phyloP scores from a whole-genome alignment of 2,888 invertebrate genomes.

The Sclerodermus sp. region DNA sequence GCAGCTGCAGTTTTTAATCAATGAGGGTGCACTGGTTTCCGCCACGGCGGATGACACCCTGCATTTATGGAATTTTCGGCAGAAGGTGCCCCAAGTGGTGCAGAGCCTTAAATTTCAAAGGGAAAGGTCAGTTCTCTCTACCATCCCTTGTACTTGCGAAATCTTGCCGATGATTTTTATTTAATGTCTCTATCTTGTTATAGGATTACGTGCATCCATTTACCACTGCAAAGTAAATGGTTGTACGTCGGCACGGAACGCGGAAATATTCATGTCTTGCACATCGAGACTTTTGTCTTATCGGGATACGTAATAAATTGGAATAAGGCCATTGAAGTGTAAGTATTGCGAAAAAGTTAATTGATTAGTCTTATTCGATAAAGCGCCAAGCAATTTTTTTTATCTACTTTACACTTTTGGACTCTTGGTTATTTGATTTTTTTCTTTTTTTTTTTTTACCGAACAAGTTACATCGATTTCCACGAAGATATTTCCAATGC shows the following conservation, averaged over 20 bases:
- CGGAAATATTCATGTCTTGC: slow-evolving; percentile 96
- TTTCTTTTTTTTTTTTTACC: too few relatives aligned
- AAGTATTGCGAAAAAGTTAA: slow-evolving; percentile 61
- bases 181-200: slow-evolving; percentile 19
- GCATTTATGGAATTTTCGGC: slow-evolving; percentile 96
- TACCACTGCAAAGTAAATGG: slow-evolving; percentile 98
- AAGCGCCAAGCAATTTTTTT: too few relatives aligned
- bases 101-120: slow-evolving; percentile 97
- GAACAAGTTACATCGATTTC: too few relatives aligned
- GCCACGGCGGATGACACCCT: slow-evolving; percentile 95
- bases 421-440: too few relatives aligned
- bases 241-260: slow-evolving; percentile 96
- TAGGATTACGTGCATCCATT: slow-evolving; percentile 92
- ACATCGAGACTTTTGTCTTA: slow-evolving; percentile 93
- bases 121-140: slow-evolving; percentile 70
- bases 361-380: too few relatives aligned
- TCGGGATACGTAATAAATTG: slow-evolving; percentile 99
- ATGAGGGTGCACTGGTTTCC: slow-evolving; percentile 95
- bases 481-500: too few relatives aligned
- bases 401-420: too few relatives aligned
- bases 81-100: slow-evolving; percentile 91
- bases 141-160: too few relatives aligned
- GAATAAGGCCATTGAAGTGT: slow-evolving; percentile 99
- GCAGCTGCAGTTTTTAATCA: slow-evolving; percentile 91
- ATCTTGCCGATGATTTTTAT: too few relatives aligned